These are phyloP conservation scores for Lethrus apterus DNA, from an alignment of 1,140 invertebrate species.

Conservation along the genomic window DNA sequence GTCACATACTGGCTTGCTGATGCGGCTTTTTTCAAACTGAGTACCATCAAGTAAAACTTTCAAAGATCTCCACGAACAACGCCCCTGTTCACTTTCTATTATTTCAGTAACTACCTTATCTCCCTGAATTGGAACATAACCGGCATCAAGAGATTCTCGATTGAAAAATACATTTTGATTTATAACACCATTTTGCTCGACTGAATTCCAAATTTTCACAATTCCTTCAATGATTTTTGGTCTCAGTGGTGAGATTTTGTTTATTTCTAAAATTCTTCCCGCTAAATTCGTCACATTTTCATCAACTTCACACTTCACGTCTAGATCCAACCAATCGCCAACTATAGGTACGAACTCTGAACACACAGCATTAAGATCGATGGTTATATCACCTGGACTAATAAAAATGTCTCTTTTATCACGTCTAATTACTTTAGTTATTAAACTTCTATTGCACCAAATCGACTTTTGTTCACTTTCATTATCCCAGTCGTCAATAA, in stretches of 20 bases:
- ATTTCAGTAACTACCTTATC: conserved; percentile 53
- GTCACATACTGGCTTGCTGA: no score
- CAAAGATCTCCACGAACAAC: conserved; percentile 52
- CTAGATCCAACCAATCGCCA: conserved; percentile 59
- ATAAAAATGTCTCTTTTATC: conserved; percentile 25
- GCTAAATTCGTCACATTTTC: conserved; percentile 42
- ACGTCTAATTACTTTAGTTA: conserved; percentile 30
- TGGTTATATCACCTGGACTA: conserved; percentile 24
- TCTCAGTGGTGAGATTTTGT: conserved; percentile 48
- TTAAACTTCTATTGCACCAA: conserved; percentile 28
- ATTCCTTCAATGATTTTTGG: conserved; percentile 43
- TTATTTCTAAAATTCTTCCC: conserved; percentile 51
- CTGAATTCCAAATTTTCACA: conserved; percentile 48
- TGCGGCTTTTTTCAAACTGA: no score
- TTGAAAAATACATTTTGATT: conserved; percentile 51
- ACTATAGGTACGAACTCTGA: conserved; percentile 47
- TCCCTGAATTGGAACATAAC: conserved; percentile 47
- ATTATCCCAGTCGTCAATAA: conserved; percentile 31
- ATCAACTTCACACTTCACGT: conserved; percentile 48
- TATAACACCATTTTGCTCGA: conserved; percentile 42
- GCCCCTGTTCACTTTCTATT: conserved; percentile 60
- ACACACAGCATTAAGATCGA: conserved; percentile 33
- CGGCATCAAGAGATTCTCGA: conserved; percentile 43
- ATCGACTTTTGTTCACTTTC: conserved; percentile 16
- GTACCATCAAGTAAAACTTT: conserved; percentile 44